phyloP scores from a whole-genome alignment of 2,888 invertebrate species.

The Pristionchus fissidentatus region DNA sequence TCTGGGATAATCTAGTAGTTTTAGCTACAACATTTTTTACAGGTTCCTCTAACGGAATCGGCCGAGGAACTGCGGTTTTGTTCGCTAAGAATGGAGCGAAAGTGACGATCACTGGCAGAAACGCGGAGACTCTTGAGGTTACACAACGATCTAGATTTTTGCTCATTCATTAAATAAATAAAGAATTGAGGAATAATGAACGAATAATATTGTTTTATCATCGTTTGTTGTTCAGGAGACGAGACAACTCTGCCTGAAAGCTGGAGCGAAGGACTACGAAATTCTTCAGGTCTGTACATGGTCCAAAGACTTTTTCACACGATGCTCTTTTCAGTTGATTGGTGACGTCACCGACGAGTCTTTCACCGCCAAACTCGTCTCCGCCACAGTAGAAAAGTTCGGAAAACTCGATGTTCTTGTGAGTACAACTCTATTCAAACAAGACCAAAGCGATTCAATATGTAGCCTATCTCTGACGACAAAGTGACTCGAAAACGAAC shows the following conservation, averaged over 20 bases:
- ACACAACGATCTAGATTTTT: background rate
- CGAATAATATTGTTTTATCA: too few relatives aligned
- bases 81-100: background rate
- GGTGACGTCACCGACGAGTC: background rate
- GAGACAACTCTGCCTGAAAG: background rate
- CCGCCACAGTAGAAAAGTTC: background rate
- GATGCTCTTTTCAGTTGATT: background rate
- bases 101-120: background rate
- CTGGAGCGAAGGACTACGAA: background rate
- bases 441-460: background rate
- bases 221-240: background rate
- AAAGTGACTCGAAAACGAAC: too few relatives aligned
- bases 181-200: background rate
- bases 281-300: background rate
- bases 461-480: too few relatives aligned
- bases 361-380: background rate
- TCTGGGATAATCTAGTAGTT: background rate
- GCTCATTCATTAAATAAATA: background rate
- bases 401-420: background rate
- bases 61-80: background rate
- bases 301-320: background rate
- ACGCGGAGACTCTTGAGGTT: background rate
- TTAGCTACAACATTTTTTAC: background rate
- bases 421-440: background rate
- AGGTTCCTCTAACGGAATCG: constrained; percentile 4